A percentile compares a stretch with the other conserved stretches of the same genome.
phyloP scores from a whole-genome alignment of 1,140 invertebrate species.

The Heliconius himera region DNA sequence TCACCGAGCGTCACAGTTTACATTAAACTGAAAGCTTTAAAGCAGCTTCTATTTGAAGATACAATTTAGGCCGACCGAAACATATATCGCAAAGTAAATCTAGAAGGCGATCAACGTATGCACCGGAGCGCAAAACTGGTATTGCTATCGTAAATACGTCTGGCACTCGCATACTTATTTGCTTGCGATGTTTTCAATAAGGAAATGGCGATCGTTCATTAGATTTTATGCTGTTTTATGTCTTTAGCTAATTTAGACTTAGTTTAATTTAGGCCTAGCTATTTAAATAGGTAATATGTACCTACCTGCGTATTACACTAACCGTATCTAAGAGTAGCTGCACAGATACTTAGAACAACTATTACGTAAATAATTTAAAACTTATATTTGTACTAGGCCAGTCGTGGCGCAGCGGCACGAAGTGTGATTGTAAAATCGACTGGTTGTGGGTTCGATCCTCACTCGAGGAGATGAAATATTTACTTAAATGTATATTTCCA shows the following conservation, averaged over 20 bases:
- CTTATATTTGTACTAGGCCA: no score
- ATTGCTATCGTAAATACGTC: slow-evolving; percentile 40
- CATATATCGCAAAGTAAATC: slow-evolving; percentile 48
- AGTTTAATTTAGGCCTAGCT: neutral
- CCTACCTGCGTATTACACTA: no score
- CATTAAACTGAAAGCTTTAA: slow-evolving; percentile 41
- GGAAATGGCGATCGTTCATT: slow-evolving; percentile 38
- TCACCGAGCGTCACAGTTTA: slow-evolving; percentile 45
- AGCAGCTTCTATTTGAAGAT: slow-evolving; percentile 53
- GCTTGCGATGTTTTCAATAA: slow-evolving; percentile 28
- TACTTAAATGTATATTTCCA: no score
- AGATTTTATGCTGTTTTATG: slow-evolving; percentile 12
- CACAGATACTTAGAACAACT: no score
- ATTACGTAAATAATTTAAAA: no score
- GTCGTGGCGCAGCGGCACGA: no score
- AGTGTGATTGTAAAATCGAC: no score
- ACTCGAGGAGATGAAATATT: no score
- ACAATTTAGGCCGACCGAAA: slow-evolving; percentile 46
- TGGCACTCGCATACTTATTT: slow-evolving; percentile 26
- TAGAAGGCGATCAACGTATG: slow-evolving; percentile 51
- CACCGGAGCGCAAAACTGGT: slow-evolving; percentile 42
- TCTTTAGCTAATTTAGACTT: neutral
- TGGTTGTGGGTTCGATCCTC: no score
- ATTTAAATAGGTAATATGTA: neutral
- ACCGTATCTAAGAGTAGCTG: no score